Percentiles rank a stretch among this genome's conserved stretches.
Evolutionary conservation across 2,113 vertebrate species (phyloP).

Genomic region (Lethenteron camtschaticum): DNA sequence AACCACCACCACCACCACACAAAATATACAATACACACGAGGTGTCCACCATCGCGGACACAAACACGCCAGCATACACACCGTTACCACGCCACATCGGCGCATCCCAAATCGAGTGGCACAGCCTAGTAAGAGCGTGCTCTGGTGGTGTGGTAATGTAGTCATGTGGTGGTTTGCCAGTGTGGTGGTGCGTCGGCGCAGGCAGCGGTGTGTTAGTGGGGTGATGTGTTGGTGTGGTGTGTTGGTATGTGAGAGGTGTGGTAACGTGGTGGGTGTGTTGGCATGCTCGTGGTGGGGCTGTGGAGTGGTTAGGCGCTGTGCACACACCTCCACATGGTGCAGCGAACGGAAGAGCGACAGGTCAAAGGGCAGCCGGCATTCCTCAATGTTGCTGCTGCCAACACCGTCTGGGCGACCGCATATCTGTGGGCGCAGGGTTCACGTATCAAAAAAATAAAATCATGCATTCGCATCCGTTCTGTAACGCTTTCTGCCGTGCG

Average conservation of each 20-base stretch:
- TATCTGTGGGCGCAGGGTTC: constrained; percentile 26
- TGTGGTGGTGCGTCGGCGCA: too few relatives aligned
- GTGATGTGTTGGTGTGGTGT: too few relatives aligned
- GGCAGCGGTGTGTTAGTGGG: too few relatives aligned
- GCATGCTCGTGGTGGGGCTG: too few relatives aligned
- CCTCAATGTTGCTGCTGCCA: constrained; percentile 79
- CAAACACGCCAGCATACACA: background rate
- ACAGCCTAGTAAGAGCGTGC: background rate
- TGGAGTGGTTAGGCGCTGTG: too few relatives aligned
- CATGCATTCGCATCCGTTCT: too few relatives aligned
- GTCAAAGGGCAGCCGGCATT: constrained; percentile 55
- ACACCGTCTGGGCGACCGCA: constrained; percentile 46
- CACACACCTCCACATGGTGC: constrained; percentile 66
- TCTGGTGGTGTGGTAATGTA: too few relatives aligned
- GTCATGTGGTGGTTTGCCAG: too few relatives aligned
- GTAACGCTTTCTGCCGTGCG: too few relatives aligned
- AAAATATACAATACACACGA: background rate
- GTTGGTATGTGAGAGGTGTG: too few relatives aligned
- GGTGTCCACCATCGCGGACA: background rate
- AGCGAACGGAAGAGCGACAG: constrained; percentile 80
- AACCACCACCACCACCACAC: constrained; percentile 5
- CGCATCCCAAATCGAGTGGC: background rate
- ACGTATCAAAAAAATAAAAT: background rate
- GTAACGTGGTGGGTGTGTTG: too few relatives aligned
- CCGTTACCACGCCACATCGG: background rate